These are phyloP conservation scores for Pseudochirops cupreus DNA, from an alignment of 2,797 vertebrate species.

Conservation along the genomic window DNA sequence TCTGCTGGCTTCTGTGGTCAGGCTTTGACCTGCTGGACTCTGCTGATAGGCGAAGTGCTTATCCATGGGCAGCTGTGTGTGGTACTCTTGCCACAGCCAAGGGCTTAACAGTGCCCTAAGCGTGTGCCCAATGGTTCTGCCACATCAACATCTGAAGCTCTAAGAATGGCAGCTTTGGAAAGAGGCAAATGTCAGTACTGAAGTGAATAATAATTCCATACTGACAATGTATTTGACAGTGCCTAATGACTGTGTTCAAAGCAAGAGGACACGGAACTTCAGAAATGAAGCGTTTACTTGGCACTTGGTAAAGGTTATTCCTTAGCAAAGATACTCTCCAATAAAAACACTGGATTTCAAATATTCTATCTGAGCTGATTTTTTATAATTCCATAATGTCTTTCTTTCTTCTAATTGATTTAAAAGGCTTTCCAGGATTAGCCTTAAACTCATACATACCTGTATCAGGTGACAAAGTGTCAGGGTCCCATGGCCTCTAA, in stretches of 20 bases:
- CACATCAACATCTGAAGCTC: neutral
- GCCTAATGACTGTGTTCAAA: constrained; percentile 28
- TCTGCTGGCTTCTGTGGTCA: neutral
- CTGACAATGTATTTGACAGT: neutral
- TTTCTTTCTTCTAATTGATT: constrained; percentile 25
- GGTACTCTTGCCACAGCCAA: neutral
- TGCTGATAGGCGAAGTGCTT: neutral
- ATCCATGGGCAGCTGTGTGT: neutral
- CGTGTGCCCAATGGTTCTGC: neutral
- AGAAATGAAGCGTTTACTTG: constrained; percentile 32
- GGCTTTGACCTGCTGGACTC: neutral
- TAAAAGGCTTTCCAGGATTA: constrained; percentile 12
- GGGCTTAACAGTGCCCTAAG: neutral
- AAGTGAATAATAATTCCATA: neutral
- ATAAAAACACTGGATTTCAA: constrained; percentile 15
- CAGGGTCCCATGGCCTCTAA: neutral
- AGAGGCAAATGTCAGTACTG: neutral
- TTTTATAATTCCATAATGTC: neutral
- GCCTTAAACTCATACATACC: neutral
- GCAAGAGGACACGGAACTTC: constrained; percentile 21
- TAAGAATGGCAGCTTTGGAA: neutral
- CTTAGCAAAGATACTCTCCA: constrained; percentile 25
- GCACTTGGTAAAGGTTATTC: constrained; percentile 12
- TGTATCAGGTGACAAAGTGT: neutral
- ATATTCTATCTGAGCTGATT: neutral